phyloP scores from a whole-genome alignment of 2,888 invertebrate genomes.

The Globia sparganii region DNA sequence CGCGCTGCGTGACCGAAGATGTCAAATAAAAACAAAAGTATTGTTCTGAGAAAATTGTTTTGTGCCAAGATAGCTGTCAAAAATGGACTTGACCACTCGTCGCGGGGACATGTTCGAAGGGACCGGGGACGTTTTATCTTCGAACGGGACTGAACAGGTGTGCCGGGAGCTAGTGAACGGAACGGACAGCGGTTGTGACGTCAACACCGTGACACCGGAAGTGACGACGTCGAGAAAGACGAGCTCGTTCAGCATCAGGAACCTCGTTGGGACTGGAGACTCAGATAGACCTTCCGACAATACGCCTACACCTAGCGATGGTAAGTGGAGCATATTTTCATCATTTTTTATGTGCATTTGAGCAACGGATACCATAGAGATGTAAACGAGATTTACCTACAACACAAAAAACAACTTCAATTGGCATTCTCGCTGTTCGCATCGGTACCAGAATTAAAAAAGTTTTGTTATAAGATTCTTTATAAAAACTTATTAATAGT shows the following conservation, averaged over 20 bases:
- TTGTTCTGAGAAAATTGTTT: slow-evolving; percentile 66
- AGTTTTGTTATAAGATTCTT: not conserved
- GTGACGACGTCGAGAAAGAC: slow-evolving; percentile 80
- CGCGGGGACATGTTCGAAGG: slow-evolving; percentile 80
- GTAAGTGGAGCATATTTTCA: slow-evolving; percentile 72
- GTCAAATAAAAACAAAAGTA: slow-evolving; percentile 68
- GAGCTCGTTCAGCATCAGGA: slow-evolving; percentile 86
- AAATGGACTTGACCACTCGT: slow-evolving; percentile 89
- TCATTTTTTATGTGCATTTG: not conserved
- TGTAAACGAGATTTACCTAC: not conserved
- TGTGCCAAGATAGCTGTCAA: slow-evolving; percentile 69
- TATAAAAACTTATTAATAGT: not conserved
- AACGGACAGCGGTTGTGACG: slow-evolving; percentile 79
- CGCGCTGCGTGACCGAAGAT: slow-evolving; percentile 69
- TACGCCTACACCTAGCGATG: slow-evolving; percentile 77
- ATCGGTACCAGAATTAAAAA: not conserved
- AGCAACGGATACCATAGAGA: not conserved
- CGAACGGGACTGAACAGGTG: slow-evolving; percentile 80
- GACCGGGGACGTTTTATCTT: slow-evolving; percentile 67
- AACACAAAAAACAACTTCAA: not conserved
- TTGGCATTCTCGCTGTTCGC: no score
- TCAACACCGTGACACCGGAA: slow-evolving; percentile 79
- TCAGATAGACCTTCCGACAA: slow-evolving; percentile 81
- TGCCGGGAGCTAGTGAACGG: slow-evolving; percentile 81
- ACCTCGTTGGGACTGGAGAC: slow-evolving; percentile 84